Percentiles rank a stretch among this genome's conserved stretches.
Evolutionary conservation across 2,888 invertebrate genomes (phyloP).

Genomic region (Dryocosmus kuriphilus): DNA sequence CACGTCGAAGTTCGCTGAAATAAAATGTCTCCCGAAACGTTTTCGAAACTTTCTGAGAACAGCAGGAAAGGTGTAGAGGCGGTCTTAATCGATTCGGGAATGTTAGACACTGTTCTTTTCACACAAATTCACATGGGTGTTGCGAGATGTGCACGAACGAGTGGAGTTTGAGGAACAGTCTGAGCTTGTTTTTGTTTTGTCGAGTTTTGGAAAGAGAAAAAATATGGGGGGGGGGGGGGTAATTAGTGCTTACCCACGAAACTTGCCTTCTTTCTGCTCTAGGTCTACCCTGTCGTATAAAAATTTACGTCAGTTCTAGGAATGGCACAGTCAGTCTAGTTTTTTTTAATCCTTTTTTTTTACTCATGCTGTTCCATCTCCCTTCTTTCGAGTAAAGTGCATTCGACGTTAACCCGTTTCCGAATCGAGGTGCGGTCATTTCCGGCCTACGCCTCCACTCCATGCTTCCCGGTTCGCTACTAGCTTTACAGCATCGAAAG

Average conservation of each 20-base stretch:
- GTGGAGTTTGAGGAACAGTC: constrained; percentile 27
- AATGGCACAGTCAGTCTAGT: constrained; percentile 54
- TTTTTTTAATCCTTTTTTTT: constrained; percentile 52
- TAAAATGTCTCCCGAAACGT: constrained; percentile 22
- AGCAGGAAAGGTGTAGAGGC: constrained; percentile 28
- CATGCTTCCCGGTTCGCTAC: constrained; percentile 68
- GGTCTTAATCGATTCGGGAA: constrained; percentile 36
- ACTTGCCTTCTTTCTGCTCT: constrained; percentile 36
- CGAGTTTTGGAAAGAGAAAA: neutral
- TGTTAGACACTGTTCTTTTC: constrained; percentile 28
- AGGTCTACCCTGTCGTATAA: constrained; percentile 44
- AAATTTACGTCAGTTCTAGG: constrained; percentile 46
- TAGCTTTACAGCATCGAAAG: constrained; percentile 53
- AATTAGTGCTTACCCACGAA: constrained; percentile 49
- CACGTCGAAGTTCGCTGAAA: constrained; percentile 5
- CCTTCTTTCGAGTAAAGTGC: constrained; percentile 53
- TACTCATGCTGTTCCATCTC: constrained; percentile 43
- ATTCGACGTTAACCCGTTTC: constrained; percentile 70
- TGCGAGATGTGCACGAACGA: constrained; percentile 29
- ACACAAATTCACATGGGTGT: constrained; percentile 22
- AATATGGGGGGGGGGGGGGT: constrained; percentile 34
- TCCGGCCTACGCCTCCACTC: constrained; percentile 69
- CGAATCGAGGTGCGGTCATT: constrained; percentile 73
- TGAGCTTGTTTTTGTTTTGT: constrained; percentile 11
- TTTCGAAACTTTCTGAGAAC: constrained; percentile 36